Base-by-base conservation (phyloP, 2,888 invertebrate species). In the Ophion slaviceki region DNA sequence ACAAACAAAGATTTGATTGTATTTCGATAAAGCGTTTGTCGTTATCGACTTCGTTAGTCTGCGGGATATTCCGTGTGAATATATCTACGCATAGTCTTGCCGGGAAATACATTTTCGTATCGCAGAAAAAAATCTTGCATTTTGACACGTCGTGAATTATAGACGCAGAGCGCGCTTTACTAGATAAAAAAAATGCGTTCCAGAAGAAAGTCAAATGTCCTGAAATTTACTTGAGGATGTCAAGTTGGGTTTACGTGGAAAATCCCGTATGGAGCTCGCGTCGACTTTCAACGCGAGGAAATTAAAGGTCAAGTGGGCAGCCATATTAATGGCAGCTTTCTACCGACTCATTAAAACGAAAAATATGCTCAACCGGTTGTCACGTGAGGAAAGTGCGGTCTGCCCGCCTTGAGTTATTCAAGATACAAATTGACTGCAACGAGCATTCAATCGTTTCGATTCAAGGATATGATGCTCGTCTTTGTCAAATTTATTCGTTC, bases 401-500 rank as follows among this genome's bases (percentile, higher is more conserved):
- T 6, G 36, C 20, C 24, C 11, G 53, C 61, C 24, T 70, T 70
- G 14, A 53, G 28, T 53, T 28, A 70, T 53, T 53, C 28, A 70
- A 24, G 14, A 70, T 28, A 11, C n/a, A 70, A 53, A 28, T 53
- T 53, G 28, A 28, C 17, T 20, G 14, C 53, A 61, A 11, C 36
- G 61, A 57, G 76, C 57, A 20, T 57, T 67, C 66, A 20, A 57
- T 36, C 24, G 57, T 36, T 67, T 36, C 36, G 6, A 67, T 77
- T 40, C 53, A 67, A 67, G 66, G 67, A 57, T 57, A 67, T 61
- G 61, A 74, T 61, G 40, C n/a, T 72, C 71, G 59, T 74, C 59
- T n/a, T 5, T 77, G 28, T 57, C 66, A 64, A 67, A 32, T 67
- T 24, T n/a, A 57, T 24, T 20, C 14, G n/a, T 4, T 57, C 61